Base-by-base conservation (phyloP, 2,888 invertebrate genomes). In the Drosophila bunnanda region DNA sequence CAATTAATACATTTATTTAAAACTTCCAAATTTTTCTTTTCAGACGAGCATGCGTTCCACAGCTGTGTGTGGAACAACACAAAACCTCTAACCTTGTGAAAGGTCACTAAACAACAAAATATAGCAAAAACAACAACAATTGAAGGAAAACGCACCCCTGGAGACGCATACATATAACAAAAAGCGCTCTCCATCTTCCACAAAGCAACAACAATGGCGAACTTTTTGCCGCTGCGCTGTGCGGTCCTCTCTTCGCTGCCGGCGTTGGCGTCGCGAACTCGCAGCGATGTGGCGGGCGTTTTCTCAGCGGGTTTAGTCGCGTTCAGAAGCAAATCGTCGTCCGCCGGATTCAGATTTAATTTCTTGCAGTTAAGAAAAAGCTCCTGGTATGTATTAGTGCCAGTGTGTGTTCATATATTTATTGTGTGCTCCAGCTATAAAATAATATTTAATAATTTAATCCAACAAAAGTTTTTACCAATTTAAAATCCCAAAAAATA, bases 291-390 rank as follows among this genome's bases (percentile, higher is more conserved):
- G 65, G n/a, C 64, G 50, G 54, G 54, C 50, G 50, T 25, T 44
- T 57, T 56, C 48, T 67, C 56, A 8, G 50, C 68, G 52, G 17
- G 46, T 48, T 32, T 38, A 43, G 41, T 69, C 58, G 68, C 73
- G 28, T 76, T 85, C 69, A 85, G 82, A 78, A 82, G 82, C 76
- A 81, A 87, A 28, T 58, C 64, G 64, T 74, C 82, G 88, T 85
- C 73, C 86, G 76, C 81, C 83, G 77, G 87, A 78, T 59, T 68
- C 76, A 76, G 78, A 78, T 71, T 85, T 70, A 52, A 80, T 53
- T 82, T 82, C 67, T 25, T 76, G 12, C 82, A 76, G 77, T 82
- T 72, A 30, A 56, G 41, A 41, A 76, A 73, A 69, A 88, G 83
- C 82, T 52, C 79, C 80, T 83, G 83, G 83, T 83, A 88, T 59